Percentiles rank a stretch among this genome's conserved stretches.
These are phyloP conservation scores for Heliconius nattereri DNA, from an alignment of 1,140 invertebrate genomes.

Conservation along the genomic window DNA sequence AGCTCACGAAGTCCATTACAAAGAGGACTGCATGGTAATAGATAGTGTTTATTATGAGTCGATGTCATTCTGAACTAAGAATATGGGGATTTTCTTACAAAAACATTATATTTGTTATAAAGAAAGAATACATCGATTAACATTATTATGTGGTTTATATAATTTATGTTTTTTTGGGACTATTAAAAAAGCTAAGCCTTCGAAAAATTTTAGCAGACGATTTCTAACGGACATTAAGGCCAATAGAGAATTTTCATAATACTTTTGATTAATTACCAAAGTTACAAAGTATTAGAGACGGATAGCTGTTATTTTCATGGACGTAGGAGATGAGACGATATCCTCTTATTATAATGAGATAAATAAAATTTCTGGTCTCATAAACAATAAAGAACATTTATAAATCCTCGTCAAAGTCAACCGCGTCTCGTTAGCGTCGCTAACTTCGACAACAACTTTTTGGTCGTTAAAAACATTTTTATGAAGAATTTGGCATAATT, in stretches of 20 bases:
- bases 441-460: slow-evolving; percentile 54
- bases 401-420: slow-evolving; percentile 52
- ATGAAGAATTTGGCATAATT: slow-evolving; percentile 6
- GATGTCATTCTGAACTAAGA: not conserved
- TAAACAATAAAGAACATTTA: slow-evolving; percentile 49
- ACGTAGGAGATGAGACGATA: not conserved
- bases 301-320: not conserved
- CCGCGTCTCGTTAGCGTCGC: slow-evolving; percentile 55
- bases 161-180: not conserved
- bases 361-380: slow-evolving; percentile 23
- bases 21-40: not conserved
- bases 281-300: not conserved
- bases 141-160: not conserved
- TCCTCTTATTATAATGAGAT: slow-evolving; percentile 20
- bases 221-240: not conserved
- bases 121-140: not conserved
- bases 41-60: not conserved
- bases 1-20: not conserved
- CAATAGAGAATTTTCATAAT: not conserved
- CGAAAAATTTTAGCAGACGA: too few species aligned
- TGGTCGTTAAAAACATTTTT: slow-evolving; percentile 55
- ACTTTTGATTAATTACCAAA: slow-evolving; percentile 10
- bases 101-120: not conserved
- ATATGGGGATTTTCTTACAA: not conserved
- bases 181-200: too few species aligned